These are phyloP conservation scores for Nebria salina DNA, from an alignment of 2,888 invertebrate genomes.

Conservation along the genomic window DNA sequence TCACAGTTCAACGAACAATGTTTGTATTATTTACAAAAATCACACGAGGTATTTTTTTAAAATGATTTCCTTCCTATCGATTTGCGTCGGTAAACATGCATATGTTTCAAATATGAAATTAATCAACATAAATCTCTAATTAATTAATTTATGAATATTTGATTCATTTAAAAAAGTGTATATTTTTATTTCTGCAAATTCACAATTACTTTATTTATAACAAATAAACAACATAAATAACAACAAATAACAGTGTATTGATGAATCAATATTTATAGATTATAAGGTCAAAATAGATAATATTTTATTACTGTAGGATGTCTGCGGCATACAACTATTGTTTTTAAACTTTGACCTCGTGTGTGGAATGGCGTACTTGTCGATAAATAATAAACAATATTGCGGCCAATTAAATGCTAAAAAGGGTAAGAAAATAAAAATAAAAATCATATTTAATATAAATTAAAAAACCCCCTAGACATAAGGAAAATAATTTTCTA, in stretches of 20 bases:
- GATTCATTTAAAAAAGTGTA: no score
- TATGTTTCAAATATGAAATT: neutral
- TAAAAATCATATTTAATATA: no score
- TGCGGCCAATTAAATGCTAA: constrained; percentile 57
- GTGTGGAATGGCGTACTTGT: constrained; percentile 56
- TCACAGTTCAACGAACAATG: constrained; percentile 28
- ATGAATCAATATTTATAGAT: neutral
- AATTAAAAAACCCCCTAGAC: no score
- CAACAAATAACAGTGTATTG: neutral
- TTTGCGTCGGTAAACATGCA: neutral
- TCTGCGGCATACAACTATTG: constrained; percentile 56
- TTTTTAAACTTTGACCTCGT: constrained; percentile 56
- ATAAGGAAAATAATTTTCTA: no score
- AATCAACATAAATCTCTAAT: no score
- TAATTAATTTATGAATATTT: no score
- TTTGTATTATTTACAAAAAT: constrained; percentile 33
- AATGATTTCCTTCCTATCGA: neutral
- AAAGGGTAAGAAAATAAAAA: constrained; percentile 53
- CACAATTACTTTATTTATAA: neutral
- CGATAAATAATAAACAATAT: constrained; percentile 55
- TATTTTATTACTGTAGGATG: constrained; percentile 51
- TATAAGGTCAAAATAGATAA: constrained; percentile 12
- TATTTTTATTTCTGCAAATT: no score
- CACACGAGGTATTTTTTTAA: constrained; percentile 28
- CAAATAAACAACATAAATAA: neutral